These are phyloP conservation scores for Platorchestia sp. DNA, from an alignment of 1,140 invertebrate genomes.

Conservation along the genomic window DNA sequence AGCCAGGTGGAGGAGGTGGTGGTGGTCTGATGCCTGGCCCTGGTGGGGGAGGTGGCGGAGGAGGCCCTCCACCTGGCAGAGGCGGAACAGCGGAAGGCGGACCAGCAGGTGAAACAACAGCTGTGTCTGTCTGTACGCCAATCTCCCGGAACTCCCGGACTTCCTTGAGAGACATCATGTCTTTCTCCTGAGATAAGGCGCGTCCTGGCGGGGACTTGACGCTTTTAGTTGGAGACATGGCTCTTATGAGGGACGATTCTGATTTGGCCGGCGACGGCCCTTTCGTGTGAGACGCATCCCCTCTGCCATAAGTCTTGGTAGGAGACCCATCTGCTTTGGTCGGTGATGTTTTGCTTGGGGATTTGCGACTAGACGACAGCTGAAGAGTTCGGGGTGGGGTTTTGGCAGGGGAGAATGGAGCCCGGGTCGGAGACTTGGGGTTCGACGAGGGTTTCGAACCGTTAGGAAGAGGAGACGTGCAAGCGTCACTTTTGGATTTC, in stretches of 20 bases:
- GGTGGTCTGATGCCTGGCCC: slow-evolving; percentile 61
- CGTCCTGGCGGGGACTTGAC: slow-evolving; percentile 66
- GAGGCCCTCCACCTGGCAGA: neutral
- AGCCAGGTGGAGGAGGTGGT: slow-evolving; percentile 69
- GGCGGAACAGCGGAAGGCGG: neutral
- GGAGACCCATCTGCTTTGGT: slow-evolving; percentile 64
- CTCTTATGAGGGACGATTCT: slow-evolving; percentile 68
- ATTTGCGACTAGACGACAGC: slow-evolving; percentile 67
- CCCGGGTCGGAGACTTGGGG: slow-evolving; percentile 23
- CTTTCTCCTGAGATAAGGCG: slow-evolving; percentile 7
- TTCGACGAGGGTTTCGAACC: slow-evolving; percentile 28
- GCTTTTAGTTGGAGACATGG: neutral
- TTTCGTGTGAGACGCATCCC: slow-evolving; percentile 69
- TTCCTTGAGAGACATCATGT: slow-evolving; percentile 60
- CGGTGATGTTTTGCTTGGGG: slow-evolving; percentile 68
- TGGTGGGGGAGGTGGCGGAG: slow-evolving; percentile 66
- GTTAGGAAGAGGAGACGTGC: slow-evolving; percentile 68
- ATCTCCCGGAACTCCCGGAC: slow-evolving; percentile 46
- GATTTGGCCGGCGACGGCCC: slow-evolving; percentile 67
- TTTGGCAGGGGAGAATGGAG: slow-evolving; percentile 36
- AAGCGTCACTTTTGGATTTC: neutral
- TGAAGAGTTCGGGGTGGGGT: slow-evolving; percentile 60
- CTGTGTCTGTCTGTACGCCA: slow-evolving; percentile 61
- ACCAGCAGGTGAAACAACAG: slow-evolving; percentile 27
- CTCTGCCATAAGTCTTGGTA: slow-evolving; percentile 60